A percentile compares a stretch with the other conserved stretches of the same genome.
These are phyloP conservation scores for Ptilorrhoa leucosticta DNA, from an alignment of 2,113 vertebrate species.

Conservation along the genomic window DNA sequence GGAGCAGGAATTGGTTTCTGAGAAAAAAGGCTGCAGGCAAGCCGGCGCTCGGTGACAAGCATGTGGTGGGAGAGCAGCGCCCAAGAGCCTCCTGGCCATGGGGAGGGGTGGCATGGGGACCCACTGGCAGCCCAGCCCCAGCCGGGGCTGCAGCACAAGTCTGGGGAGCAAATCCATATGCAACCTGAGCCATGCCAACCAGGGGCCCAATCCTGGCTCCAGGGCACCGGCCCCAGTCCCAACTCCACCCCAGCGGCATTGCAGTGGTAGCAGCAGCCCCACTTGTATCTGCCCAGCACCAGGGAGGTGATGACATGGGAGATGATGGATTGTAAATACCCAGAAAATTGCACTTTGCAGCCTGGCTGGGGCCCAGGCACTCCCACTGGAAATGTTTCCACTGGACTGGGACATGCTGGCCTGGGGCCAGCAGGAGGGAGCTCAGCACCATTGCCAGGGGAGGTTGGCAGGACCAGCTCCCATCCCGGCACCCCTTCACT, in stretches of 20 bases:
- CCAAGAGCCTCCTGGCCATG: neutral
- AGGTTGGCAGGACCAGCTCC: neutral
- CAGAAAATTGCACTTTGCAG: neutral
- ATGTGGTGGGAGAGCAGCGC: neutral
- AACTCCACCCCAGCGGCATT: rapidly evolving
- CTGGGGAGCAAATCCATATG: neutral
- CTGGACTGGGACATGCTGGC: neutral
- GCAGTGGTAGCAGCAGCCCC: rapidly evolving
- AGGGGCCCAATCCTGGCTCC: neutral
- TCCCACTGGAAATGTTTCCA: neutral
- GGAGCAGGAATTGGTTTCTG: neutral
- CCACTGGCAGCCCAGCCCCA: neutral
- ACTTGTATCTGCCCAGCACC: neutral
- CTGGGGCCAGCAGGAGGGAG: rapidly evolving
- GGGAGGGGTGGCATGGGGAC: neutral
- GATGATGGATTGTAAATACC: neutral
- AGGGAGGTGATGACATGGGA: neutral
- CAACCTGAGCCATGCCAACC: neutral
- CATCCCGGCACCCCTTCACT: too few species aligned
- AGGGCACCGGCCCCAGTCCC: rapidly evolving
- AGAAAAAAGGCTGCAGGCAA: neutral
- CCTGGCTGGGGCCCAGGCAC: neutral
- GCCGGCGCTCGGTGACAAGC: rapidly evolving
- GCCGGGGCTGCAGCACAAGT: rapidly evolving
- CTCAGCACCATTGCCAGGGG: neutral